Percentiles rank a stretch among this genome's conserved stretches.
Conservation (phyloP, 2,888 invertebrate genomes). For the Smittia aterrima region DNA sequence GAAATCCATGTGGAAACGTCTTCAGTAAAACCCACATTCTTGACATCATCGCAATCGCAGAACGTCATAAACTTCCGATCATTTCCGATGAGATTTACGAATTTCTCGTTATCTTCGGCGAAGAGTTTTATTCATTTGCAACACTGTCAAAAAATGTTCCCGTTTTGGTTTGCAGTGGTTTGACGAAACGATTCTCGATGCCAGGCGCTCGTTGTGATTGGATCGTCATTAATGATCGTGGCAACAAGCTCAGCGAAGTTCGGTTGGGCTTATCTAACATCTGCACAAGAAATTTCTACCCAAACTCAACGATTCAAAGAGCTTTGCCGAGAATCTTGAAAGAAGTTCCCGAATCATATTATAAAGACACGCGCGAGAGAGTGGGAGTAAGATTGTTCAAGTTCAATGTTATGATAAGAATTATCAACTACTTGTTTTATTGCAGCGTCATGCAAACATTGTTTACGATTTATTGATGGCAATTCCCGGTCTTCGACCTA, state of each 20-base stretch:
- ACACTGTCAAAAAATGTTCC: conserved; percentile 85
- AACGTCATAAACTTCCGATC: conserved; percentile 76
- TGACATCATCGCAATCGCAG: conserved; percentile 78
- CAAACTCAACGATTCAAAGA: conserved; percentile 87
- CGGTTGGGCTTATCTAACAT: conserved; percentile 61
- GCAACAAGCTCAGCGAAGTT: conserved; percentile 47
- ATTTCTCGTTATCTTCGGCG: conserved; percentile 84
- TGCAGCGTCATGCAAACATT: conserved; percentile 74
- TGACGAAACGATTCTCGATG: conserved; percentile 94
- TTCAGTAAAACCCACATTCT: conserved; percentile 76
- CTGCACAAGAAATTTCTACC: conserved; percentile 85
- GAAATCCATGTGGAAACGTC: conserved; percentile 98
- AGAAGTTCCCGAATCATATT: conserved; percentile 78
- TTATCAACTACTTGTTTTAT: no score
- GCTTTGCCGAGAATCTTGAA: conserved; percentile 82
- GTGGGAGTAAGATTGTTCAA: conserved; percentile 46
- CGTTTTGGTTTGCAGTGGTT: conserved; percentile 88
- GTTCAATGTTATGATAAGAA: no score
- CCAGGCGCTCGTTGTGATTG: conserved; percentile 99
- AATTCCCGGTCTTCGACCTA: conserved; percentile 79
- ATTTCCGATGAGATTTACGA: conserved; percentile 99
- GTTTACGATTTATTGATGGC: conserved; percentile 68
- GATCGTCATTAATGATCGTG: conserved; percentile 88
- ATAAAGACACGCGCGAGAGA: conserved; percentile 61
- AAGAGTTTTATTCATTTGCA: conserved; percentile 78